Percentiles rank a stretch among this genome's conserved stretches.
These are phyloP conservation scores for Hystrix cristata DNA, from an alignment of 2,113 vertebrate genomes.

Conservation along the genomic window DNA sequence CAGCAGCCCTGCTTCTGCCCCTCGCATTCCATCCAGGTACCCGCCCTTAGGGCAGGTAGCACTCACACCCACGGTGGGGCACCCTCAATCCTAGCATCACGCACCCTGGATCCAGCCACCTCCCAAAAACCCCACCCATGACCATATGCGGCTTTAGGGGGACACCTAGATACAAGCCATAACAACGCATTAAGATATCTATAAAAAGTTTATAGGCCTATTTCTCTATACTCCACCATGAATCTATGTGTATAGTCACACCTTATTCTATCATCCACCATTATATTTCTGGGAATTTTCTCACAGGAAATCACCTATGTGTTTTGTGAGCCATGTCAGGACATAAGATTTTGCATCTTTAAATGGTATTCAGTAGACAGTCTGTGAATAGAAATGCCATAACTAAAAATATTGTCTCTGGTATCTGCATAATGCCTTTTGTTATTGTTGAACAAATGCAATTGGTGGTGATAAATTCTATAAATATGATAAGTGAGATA, in stretches of 20 bases:
- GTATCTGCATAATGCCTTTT: constrained; percentile 25
- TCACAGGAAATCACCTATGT: constrained; percentile 22
- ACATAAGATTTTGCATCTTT: constrained; percentile 63
- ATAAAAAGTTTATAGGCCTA: background rate
- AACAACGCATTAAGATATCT: background rate
- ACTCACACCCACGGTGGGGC: background rate
- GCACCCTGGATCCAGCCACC: background rate
- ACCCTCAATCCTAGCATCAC: background rate
- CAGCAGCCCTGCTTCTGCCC: background rate
- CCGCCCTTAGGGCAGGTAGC: background rate
- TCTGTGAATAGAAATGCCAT: constrained; percentile 49
- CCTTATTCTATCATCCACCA: constrained; percentile 3
- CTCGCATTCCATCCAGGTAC: background rate
- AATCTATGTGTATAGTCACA: background rate
- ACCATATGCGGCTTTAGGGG: background rate
- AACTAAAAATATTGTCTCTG: constrained; percentile 63
- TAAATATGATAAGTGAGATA: constrained; percentile 34
- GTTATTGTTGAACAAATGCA: constrained; percentile 54
- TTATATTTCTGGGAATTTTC: constrained; percentile 7
- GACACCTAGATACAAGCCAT: background rate
- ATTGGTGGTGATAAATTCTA: background rate
- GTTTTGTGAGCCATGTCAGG: constrained; percentile 54
- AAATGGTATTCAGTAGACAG: constrained; percentile 28
- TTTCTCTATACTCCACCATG: background rate
- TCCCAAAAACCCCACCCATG: background rate